Base-by-base conservation (phyloP, 2,113 vertebrate species). In the Coregonus clupeaformis region DNA sequence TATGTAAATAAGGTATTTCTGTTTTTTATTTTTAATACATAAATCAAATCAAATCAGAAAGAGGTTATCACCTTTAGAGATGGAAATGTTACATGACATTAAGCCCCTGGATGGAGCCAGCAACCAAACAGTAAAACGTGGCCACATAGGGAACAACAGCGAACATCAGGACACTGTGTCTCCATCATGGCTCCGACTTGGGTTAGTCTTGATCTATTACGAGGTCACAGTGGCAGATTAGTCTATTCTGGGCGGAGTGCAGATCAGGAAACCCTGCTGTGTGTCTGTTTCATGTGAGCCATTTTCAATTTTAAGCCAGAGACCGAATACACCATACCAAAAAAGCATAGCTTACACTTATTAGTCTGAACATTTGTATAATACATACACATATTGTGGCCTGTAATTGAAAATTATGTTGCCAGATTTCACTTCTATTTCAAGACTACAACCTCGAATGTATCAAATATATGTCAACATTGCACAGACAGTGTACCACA, bases 31-130 rank as follows among this genome's bases (percentile, higher is more conserved):
- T n/a, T n/a, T n/a, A n/a, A n/a, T n/a, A n/a, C n/a, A n/a, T n/a
- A n/a, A 68, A 68, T 57, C 30, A 59, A 75, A 75, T 69, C 14
- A 69, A 68, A 69, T 69, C 67, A 62, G 36, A 60, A 22, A 16
- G n/a, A 69, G n/a, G 16, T 57, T 32, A 75, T 75, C 30, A 47
- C 22, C 14, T 42, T 68, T 69, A 42, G 11, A 12, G 25, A 24
- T 42, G 36, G 45, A 27, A 29, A 59, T 30, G 42, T 29, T 22
- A 45, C 22, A 16, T 42, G 49, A 18, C 12, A 62, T 45, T 16
- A 75, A 25, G 27, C 18, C 29, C 11, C 27, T 47, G 29, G 30
- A 25, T 60, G 66, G 73, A 24, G 27, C 57, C 22, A 30, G 63
- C 20, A 55, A 63, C 13, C 27, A 3, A 52, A 52, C 14, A 18